Conservation (phyloP, 2,888 invertebrate species). For the Bombyx huttoni region DNA sequence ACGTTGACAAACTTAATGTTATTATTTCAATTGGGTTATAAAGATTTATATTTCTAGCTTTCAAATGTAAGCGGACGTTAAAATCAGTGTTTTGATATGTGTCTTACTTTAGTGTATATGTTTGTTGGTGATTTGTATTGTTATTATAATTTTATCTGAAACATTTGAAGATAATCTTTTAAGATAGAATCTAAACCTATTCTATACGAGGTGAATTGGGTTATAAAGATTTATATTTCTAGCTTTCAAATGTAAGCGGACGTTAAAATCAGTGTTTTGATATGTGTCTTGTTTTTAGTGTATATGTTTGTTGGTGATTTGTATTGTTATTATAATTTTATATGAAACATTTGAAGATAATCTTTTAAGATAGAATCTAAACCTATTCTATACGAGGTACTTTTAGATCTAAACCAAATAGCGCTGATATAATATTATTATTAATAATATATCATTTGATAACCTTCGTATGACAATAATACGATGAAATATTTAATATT, state of each 20-base stretch:
- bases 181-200: too few relatives aligned
- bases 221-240: slow-evolving; percentile 13
- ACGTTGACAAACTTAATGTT: slow-evolving; percentile 23
- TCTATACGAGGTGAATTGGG: too few relatives aligned
- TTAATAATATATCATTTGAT: neutral
- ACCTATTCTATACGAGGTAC: neutral
- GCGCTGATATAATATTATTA: neutral
- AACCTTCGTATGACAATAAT: too few relatives aligned
- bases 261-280: neutral
- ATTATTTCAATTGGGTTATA: slow-evolving; percentile 17
- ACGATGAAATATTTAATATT: too few relatives aligned
- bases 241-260: neutral
- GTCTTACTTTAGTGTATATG: neutral
- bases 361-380: neutral
- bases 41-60: slow-evolving; percentile 12
- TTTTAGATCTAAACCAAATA: neutral
- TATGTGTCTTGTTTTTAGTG: neutral
- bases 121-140: neutral
- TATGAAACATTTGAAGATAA: neutral
- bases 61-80: neutral
- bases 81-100: neutral
- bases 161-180: too few relatives aligned
- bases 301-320: neutral
- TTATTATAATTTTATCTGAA: neutral
- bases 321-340: neutral